phyloP scores from a whole-genome alignment of 53 echinoderm and acorn worm species.

The Glandiceps talaboti region DNA sequence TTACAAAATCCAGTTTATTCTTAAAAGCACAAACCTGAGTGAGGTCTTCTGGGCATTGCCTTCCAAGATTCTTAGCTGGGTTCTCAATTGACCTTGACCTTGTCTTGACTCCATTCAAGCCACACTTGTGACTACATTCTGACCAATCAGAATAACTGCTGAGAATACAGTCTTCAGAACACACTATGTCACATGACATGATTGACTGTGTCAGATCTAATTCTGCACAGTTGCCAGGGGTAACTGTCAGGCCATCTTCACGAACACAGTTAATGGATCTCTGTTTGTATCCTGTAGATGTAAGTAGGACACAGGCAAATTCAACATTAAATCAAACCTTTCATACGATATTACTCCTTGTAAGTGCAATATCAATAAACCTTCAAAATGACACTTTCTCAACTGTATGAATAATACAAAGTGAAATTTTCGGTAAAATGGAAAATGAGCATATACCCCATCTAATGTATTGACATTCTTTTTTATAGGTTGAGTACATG shows the following conservation, averaged over 20 bases:
- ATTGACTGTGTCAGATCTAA: slow-evolving; percentile 29
- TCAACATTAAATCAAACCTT: too few relatives aligned
- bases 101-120: slow-evolving; percentile 41
- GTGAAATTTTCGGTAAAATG: too few relatives aligned
- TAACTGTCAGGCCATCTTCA: slow-evolving; percentile 15
- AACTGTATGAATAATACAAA: too few relatives aligned
- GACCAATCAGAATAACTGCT: slow-evolving; percentile 58
- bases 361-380: too few relatives aligned
- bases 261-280: slow-evolving; percentile 54
- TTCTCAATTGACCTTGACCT: slow-evolving; percentile 53
- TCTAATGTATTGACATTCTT: too few relatives aligned
- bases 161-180: slow-evolving; percentile 64
- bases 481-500: too few relatives aligned
- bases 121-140: slow-evolving; percentile 54
- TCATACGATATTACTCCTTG: too few relatives aligned
- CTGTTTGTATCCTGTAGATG: slow-evolving; percentile 39
- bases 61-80: slow-evolving; percentile 25
- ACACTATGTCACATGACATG: slow-evolving; percentile 42
- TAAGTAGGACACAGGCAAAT: too few relatives aligned
- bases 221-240: slow-evolving; percentile 30
- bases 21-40: slow-evolving; percentile 23
- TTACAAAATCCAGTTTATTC: too few relatives aligned
- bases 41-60: slow-evolving; percentile 25
- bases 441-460: too few relatives aligned
- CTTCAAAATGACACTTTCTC: too few relatives aligned